Base-by-base conservation (phyloP, 2,113 vertebrate genomes). In the Rynchops niger region DNA sequence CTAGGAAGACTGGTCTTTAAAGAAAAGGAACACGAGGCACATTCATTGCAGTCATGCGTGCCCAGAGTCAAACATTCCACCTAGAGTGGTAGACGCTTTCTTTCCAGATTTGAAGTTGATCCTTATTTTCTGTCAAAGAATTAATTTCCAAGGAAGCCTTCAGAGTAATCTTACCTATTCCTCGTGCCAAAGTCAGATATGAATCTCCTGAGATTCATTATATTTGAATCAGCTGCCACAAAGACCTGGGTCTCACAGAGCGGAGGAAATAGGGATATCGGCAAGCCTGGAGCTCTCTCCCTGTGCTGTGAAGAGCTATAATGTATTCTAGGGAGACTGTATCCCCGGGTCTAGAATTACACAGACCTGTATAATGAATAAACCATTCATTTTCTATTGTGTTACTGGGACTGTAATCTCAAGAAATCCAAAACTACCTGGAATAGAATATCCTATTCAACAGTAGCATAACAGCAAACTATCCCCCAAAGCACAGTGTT, bases 311-410 rank as follows among this genome's bases (percentile, higher is more conserved):
- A 82, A 52, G 66, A 79, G 56, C 86, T 87, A 1, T 53, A 53
- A 82, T 53, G 30, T 84, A 78, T 71, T 79, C 93, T 7, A 53
- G 78, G 70, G 70, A 88, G 81, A 49, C 34, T 50, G 17, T 26
- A 30, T 81, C 95, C 86, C 69, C 2, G 0, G 58, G 82, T 72
- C 78, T 72, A 40, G 87, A 85, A 91, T 85, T 49, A 94, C 79
- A 84, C 65, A 82, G 79, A 38, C 11, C 74, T 50, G 11, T 56
- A 7, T n/a, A 72, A 78, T 62, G 93, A 93, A 95, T 92, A 92
- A 97, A 92, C 65, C 59, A 73, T 91, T 74, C 59, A 85, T 50
- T 78, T 73, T 65, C 43, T 93, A 82, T 73, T 93, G 93, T 90
- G 69, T 90, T 77, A 29, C 86, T 40, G 36, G 74, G 55, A 67